These are phyloP conservation scores for Caenorhabditis panamensis DNA, from an alignment of 2,888 invertebrate genomes.

Conservation along the genomic window DNA sequence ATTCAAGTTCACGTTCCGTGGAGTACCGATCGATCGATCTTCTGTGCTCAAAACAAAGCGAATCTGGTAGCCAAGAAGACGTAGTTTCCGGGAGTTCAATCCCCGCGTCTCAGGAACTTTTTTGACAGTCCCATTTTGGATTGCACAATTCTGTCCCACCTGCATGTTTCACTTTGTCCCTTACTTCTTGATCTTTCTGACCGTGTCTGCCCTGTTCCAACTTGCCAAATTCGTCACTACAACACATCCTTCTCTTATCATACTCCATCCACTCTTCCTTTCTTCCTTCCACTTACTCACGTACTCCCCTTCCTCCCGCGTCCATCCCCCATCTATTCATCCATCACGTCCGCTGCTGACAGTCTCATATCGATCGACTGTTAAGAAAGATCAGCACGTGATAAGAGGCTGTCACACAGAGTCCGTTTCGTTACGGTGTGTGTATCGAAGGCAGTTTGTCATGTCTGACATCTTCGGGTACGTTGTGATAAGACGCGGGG, in stretches of 20 bases:
- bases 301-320: not conserved
- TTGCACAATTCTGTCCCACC: no score
- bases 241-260: not conserved
- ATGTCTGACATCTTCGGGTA: not conserved
- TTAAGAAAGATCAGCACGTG: constrained; percentile 6
- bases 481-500: not conserved
- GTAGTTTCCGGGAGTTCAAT: no score
- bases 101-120: no score
- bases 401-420: not conserved
- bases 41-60: no score
- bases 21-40: no score
- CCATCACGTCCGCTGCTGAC: not conserved
- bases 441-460: not conserved
- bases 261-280: not conserved
- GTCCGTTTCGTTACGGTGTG: not conserved
- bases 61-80: no score
- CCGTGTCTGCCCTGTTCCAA: no score
- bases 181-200: no score
- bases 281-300: not conserved
- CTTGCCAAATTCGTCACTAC: not conserved
- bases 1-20: no score
- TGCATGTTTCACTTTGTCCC: no score
- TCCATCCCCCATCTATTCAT: not conserved
- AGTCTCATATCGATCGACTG: not conserved
- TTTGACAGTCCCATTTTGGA: no score